Conservation (phyloP, 2,113 vertebrate genomes). For the Notarius lentiginosus region DNA sequence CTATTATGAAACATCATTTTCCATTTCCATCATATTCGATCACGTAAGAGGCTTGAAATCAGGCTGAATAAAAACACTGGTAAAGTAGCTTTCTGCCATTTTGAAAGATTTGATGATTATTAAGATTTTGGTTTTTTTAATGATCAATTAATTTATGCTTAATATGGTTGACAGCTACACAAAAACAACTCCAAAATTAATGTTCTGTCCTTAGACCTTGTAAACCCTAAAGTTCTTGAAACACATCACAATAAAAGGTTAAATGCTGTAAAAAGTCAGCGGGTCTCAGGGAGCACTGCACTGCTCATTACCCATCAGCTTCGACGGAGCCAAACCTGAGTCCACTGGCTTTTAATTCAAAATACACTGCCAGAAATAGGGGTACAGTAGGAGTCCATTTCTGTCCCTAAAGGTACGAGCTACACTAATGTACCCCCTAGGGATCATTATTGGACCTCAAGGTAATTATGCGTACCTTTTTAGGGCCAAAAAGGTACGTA, state of each 20-base stretch:
- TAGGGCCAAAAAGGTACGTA: no score
- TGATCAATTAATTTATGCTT: neutral
- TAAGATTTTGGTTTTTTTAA: neutral
- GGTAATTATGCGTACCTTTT: no score
- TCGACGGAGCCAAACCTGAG: neutral
- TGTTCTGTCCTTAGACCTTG: neutral
- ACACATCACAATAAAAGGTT: conserved; percentile 9
- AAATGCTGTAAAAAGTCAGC: neutral
- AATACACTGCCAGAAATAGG: neutral
- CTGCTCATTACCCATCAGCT: neutral
- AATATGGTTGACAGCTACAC: neutral
- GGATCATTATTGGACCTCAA: no score
- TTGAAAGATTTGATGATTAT: neutral
- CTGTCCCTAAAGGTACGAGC: no score
- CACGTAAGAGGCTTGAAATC: conserved; percentile 22
- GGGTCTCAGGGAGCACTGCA: neutral
- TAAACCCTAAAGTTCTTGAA: neutral
- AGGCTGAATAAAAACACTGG: neutral
- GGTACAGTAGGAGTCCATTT: no score
- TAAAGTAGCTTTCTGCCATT: neutral
- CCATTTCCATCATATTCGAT: conserved; percentile 33
- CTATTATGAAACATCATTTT: conserved; percentile 35
- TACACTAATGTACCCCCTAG: no score
- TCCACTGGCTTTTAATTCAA: neutral
- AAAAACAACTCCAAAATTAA: neutral